phyloP scores from a whole-genome alignment of 2,888 invertebrate genomes.

The Meteorus cinctellus region DNA sequence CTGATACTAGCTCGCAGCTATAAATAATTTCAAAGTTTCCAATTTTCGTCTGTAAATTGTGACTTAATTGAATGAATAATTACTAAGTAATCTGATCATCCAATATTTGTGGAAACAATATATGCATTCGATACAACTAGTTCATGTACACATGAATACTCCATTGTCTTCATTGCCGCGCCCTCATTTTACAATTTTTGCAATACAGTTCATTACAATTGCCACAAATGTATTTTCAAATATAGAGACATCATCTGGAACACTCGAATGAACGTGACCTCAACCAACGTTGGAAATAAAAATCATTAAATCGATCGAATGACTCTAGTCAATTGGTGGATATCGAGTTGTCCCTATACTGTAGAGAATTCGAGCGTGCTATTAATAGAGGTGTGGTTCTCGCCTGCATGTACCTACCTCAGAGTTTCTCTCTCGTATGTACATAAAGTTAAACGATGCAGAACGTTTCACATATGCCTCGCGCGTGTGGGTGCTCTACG shows the following conservation, averaged over 20 bases:
- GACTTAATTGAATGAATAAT: background rate
- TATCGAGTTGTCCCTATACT: background rate
- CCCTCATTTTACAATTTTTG: background rate
- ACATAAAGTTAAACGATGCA: conserved; percentile 47
- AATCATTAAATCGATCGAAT: conserved; percentile 22
- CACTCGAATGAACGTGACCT: background rate
- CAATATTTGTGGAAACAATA: background rate
- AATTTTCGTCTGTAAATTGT: background rate
- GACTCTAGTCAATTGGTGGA: background rate
- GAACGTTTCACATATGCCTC: conserved; percentile 43
- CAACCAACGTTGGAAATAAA: background rate
- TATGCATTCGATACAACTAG: background rate
- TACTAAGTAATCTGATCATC: background rate
- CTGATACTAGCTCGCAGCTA: background rate
- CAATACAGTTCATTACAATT: background rate
- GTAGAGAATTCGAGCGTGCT: conserved; percentile 42
- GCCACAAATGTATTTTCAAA: background rate
- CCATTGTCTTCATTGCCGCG: conserved; percentile 6
- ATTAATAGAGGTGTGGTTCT: conserved; percentile 51
- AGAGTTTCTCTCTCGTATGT: conserved; percentile 20
- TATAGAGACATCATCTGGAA: background rate
- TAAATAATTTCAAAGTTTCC: background rate
- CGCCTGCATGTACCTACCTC: conserved; percentile 30
- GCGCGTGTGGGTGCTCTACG: conserved; percentile 47
- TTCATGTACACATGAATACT: background rate